Conservation (phyloP, 2,888 invertebrate genomes). For the Drosophila melanosoma region DNA sequence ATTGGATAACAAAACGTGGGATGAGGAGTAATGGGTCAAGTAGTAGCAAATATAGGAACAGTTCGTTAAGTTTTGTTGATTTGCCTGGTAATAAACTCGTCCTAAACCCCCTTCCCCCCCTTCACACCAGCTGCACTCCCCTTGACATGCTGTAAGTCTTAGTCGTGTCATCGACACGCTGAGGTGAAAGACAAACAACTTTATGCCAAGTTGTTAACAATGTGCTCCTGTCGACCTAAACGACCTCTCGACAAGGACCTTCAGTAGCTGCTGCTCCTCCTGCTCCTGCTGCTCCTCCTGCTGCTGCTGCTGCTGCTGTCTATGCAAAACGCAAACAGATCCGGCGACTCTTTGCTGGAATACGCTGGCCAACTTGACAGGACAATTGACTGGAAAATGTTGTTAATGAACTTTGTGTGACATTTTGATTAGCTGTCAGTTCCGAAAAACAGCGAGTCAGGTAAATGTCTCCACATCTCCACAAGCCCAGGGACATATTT, state of each 20-base stretch:
- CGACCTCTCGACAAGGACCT: conserved; percentile 50
- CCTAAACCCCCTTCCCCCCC: not conserved
- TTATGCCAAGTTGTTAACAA: conserved; percentile 76
- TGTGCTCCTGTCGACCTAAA: conserved; percentile 66
- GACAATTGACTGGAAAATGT: conserved; percentile 79
- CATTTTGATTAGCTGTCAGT: conserved; percentile 77
- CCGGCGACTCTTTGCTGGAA: conserved; percentile 39
- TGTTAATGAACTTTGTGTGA: conserved; percentile 78
- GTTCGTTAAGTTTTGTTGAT: conserved; percentile 72
- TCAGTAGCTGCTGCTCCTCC: conserved; percentile 4
- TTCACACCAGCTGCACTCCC: not conserved
- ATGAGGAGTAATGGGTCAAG: conserved; percentile 7
- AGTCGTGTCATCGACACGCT: conserved; percentile 73
- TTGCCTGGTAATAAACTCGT: conserved; percentile 62
- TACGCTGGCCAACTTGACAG: conserved; percentile 63
- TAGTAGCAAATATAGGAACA: conserved; percentile 49
- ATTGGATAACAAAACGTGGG: conserved; percentile 34
- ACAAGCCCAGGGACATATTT: not conserved
- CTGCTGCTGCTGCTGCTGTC: conserved; percentile 24
- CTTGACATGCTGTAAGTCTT: conserved; percentile 30
- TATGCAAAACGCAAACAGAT: conserved; percentile 59
- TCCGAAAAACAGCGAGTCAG: conserved; percentile 24
- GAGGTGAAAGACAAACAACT: conserved; percentile 78
- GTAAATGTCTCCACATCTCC: conserved; percentile 4
- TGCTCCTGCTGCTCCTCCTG: conserved; percentile 1